phyloP scores from a whole-genome alignment of 2,113 vertebrate genomes.

The Oryzias melastigma region DNA sequence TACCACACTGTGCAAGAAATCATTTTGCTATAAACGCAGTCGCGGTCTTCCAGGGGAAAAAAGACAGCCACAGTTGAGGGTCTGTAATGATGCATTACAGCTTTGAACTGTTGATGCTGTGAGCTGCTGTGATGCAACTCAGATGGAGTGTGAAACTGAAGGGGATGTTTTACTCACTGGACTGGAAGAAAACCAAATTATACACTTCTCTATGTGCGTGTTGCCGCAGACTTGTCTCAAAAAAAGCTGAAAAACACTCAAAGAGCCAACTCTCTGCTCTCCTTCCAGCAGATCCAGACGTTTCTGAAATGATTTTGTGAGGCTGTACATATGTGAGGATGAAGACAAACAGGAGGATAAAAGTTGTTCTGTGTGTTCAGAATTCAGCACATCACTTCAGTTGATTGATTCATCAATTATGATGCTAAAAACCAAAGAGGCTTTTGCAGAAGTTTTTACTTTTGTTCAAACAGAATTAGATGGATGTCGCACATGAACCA shows the following conservation, averaged over 20 bases:
- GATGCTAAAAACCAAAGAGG: too few relatives aligned
- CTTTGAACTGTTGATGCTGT: conserved; percentile 31
- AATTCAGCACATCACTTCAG: too few relatives aligned
- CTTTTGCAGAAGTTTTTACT: too few relatives aligned
- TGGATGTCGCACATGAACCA: too few relatives aligned
- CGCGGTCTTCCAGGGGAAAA: background rate
- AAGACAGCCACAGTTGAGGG: conserved; percentile 4
- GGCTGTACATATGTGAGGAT: too few relatives aligned
- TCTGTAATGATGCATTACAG: conserved; percentile 24
- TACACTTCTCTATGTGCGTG: conserved; percentile 33
- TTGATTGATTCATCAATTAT: too few relatives aligned
- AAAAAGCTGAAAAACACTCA: background rate
- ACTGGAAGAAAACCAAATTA: conserved; percentile 45
- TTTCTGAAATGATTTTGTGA: too few relatives aligned
- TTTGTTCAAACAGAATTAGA: too few relatives aligned
- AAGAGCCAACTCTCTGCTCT: conserved; percentile 4
- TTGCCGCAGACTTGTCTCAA: conserved; percentile 3
- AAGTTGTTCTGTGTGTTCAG: too few relatives aligned
- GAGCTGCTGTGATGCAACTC: conserved; percentile 19
- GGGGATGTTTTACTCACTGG: conserved; percentile 26
- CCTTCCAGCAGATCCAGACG: background rate
- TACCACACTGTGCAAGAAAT: too few relatives aligned
- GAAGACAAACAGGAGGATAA: too few relatives aligned
- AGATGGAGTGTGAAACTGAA: conserved; percentile 39
- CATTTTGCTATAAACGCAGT: conserved; percentile 16